Evolutionary conservation across 2,113 vertebrate species (phyloP).

Genomic region (Petromus typicus): DNA sequence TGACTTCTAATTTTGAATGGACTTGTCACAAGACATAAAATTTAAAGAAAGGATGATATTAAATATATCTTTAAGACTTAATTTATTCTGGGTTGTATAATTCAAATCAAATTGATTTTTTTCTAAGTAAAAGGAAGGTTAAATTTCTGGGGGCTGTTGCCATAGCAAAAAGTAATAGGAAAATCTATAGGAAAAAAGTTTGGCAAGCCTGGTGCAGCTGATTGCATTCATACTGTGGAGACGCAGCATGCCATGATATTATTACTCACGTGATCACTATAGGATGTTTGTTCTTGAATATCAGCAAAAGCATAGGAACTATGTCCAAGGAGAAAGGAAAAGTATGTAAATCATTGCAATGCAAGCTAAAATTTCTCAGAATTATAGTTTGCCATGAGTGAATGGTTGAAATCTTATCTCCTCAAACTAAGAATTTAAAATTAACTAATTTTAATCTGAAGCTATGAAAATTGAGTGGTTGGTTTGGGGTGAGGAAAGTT

Average conservation of each 20-base stretch:
- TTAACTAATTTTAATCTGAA: slow-evolving; percentile 42
- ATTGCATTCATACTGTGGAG: not conserved
- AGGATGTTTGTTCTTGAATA: slow-evolving; percentile 24
- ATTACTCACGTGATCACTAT: slow-evolving; percentile 42
- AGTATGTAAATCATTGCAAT: slow-evolving; percentile 24
- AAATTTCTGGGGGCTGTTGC: slow-evolving; percentile 44
- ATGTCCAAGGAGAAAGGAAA: slow-evolving; percentile 50
- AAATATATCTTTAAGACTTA: slow-evolving; percentile 57
- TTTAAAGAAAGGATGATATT: slow-evolving; percentile 64
- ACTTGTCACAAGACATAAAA: slow-evolving; percentile 72
- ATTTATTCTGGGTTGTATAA: slow-evolving; percentile 67
- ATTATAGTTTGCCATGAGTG: slow-evolving; percentile 67
- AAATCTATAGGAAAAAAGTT: slow-evolving; percentile 59
- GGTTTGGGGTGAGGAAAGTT: not conserved
- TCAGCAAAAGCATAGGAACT: slow-evolving; percentile 45
- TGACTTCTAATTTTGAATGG: slow-evolving; percentile 69
- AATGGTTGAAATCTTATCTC: slow-evolving; percentile 47
- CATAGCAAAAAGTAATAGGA: slow-evolving; percentile 71
- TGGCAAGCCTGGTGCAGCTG: slow-evolving; percentile 45
- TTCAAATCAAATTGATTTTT: slow-evolving; percentile 67
- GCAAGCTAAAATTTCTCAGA: slow-evolving; percentile 46
- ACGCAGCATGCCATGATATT: slow-evolving; percentile 5
- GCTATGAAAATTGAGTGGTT: not conserved
- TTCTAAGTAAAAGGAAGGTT: slow-evolving; percentile 67
- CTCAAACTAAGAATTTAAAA: slow-evolving; percentile 59